These are phyloP conservation scores for Penaeus monodon DNA, from an alignment of 2,888 invertebrate species.

Conservation along the genomic window DNA sequence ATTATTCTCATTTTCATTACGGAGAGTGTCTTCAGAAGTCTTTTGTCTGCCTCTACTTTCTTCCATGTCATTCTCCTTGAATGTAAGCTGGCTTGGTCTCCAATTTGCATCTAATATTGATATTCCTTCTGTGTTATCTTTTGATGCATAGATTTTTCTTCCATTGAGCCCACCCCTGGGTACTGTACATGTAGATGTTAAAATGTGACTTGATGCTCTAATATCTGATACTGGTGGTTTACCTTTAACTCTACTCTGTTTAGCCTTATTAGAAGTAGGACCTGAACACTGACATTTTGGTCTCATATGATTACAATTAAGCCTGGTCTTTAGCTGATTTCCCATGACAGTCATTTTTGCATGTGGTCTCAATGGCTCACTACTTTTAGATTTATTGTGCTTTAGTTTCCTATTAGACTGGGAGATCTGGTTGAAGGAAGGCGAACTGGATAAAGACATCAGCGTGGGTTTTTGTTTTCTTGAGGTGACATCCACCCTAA, in stretches of 20 bases:
- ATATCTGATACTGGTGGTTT: neutral
- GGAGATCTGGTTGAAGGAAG: neutral
- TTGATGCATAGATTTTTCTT: slow-evolving; percentile 7
- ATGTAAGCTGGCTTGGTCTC: slow-evolving; percentile 5
- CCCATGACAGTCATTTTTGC: slow-evolving; percentile 38
- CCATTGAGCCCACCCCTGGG: slow-evolving; percentile 14
- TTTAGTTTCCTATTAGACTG: neutral
- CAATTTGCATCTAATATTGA: slow-evolving; percentile 5
- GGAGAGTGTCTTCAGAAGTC: too few species aligned
- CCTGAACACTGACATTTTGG: slow-evolving; percentile 39
- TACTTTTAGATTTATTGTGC: neutral
- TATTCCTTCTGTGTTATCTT: neutral
- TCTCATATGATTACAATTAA: slow-evolving; percentile 41
- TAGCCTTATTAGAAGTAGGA: slow-evolving; percentile 5
- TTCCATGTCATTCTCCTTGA: too few species aligned
- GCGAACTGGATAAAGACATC: neutral
- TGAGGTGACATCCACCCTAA: neutral
- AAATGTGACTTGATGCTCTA: slow-evolving; percentile 1
- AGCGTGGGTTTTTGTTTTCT: neutral
- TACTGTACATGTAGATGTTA: slow-evolving; percentile 1
- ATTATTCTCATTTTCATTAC: too few species aligned
- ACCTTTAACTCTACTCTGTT: neutral
- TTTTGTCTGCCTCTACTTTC: too few species aligned
- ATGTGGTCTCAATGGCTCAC: slow-evolving; percentile 13
- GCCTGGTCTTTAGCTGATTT: slow-evolving; percentile 27